phyloP scores from a whole-genome alignment of 2,888 invertebrate species.

The Nezara viridula region DNA sequence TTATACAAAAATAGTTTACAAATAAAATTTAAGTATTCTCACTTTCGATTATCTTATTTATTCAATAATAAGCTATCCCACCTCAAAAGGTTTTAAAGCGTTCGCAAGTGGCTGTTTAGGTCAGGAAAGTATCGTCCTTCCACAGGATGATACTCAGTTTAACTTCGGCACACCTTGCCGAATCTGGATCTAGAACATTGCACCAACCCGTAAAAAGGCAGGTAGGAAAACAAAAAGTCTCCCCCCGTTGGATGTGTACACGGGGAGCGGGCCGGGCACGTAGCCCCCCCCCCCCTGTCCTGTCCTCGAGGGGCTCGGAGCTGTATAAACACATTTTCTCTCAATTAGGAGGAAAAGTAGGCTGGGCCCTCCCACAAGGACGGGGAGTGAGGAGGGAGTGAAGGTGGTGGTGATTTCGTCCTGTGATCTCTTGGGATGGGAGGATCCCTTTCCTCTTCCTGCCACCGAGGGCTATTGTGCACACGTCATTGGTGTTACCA shows the following conservation, averaged over 20 bases:
- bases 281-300: neutral
- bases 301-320: neutral
- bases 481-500: too few species aligned
- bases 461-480: too few species aligned
- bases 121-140: neutral
- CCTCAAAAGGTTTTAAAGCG: too few species aligned
- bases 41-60: too few species aligned
- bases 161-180: neutral
- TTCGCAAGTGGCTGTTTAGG: too few species aligned
- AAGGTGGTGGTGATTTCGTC: neutral
- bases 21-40: too few species aligned
- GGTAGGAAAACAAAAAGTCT: constrained; percentile 18
- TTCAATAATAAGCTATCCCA: too few species aligned
- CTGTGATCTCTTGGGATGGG: neutral
- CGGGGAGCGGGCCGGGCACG: neutral
- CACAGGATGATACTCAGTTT: neutral
- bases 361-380: constrained; percentile 36
- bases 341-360: constrained; percentile 43
- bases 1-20: too few species aligned
- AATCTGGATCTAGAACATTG: neutral
- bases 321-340: constrained; percentile 40
- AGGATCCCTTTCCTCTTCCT: too few species aligned
- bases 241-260: neutral
- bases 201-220: neutral
- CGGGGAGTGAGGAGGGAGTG: neutral